Base-by-base conservation (phyloP, 2,888 invertebrate species). In the Nomada flava region DNA sequence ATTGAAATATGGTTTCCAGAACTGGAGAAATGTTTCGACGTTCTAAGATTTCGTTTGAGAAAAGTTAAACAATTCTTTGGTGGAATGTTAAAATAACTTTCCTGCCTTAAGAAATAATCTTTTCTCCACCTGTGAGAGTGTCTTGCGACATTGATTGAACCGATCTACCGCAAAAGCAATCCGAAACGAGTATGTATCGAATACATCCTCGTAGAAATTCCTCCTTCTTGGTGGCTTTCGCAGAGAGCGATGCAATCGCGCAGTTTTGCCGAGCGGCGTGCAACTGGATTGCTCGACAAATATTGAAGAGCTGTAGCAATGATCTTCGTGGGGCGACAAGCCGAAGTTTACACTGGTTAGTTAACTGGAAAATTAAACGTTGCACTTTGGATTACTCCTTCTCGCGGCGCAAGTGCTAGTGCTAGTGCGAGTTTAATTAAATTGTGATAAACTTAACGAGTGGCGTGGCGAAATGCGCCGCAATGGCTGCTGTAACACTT, bases 311-410 rank as follows among this genome's bases (percentile, higher is more conserved):
- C 60, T 60, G 67, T 29, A 69, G 68, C 63, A 69, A 36, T 67
- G 76, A 79, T 84, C 83, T 73, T 63, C 57, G 23, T 52, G 29
- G 55, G 26, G 80, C 59, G 76, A 68, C 65, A 47, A 50, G 63
- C 52, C 79, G 52, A 77, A 83, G 84, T 84, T 80, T 80, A 69
- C 80, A 73, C 73, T 68, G 70, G 77, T 79, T 72, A 60, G 83
- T 83, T 83, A 83, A 83, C 75, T 71, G 72, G 79, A 79, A 84
- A 84, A 84, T 84, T 85, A 80, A 83, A 88, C 79, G 87, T 86
- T 87, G 78, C 79, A 67, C 75, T 74, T 64, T 59, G 83, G 78
- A 75, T 79, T 74, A 77, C 68, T 36, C 62, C 47, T 60, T 20
- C 13, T 44, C 7, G 59, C 29, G 59, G 47, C 50, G 62, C 59